Evolutionary conservation across 2,113 vertebrate genomes (phyloP).

Genomic region (Phasianus colchicus): DNA sequence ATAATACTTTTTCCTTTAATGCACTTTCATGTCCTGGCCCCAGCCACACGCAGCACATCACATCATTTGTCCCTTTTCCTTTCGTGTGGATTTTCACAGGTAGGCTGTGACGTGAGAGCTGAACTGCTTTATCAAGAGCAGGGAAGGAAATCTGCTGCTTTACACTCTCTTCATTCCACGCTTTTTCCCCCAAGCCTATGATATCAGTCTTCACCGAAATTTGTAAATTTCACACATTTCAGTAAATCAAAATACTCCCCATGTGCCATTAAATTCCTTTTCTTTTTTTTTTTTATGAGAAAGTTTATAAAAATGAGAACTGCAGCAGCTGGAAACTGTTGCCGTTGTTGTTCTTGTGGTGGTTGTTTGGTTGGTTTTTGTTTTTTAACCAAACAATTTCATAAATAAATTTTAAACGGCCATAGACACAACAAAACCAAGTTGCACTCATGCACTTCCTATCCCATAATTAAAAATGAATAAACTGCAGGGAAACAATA

Average conservation of each 20-base stretch:
- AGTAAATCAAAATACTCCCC: slow-evolving; percentile 35
- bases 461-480: slow-evolving; percentile 36
- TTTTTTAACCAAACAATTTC: slow-evolving; percentile 55
- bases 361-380: not conserved
- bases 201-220: slow-evolving; percentile 26
- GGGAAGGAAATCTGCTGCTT: not conserved
- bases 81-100: not conserved
- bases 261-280: slow-evolving; percentile 36
- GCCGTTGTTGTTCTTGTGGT: not conserved
- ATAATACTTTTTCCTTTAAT: not conserved
- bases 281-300: not conserved
- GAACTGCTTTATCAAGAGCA: slow-evolving; percentile 2
- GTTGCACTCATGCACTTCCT: slow-evolving; percentile 1
- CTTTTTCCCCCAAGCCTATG: not conserved
- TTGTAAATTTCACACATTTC: slow-evolving; percentile 44
- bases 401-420: slow-evolving; percentile 34
- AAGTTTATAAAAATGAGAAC: slow-evolving; percentile 65
- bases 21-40: not conserved
- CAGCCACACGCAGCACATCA: not conserved
- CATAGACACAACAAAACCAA: slow-evolving; percentile 28
- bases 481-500: slow-evolving; percentile 17
- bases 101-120: not conserved
- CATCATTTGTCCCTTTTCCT: not conserved
- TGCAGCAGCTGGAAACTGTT: slow-evolving; percentile 38
- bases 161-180: not conserved